Conservation (phyloP, 2,113 vertebrate species). For the Porphyrio hochstetteri region DNA sequence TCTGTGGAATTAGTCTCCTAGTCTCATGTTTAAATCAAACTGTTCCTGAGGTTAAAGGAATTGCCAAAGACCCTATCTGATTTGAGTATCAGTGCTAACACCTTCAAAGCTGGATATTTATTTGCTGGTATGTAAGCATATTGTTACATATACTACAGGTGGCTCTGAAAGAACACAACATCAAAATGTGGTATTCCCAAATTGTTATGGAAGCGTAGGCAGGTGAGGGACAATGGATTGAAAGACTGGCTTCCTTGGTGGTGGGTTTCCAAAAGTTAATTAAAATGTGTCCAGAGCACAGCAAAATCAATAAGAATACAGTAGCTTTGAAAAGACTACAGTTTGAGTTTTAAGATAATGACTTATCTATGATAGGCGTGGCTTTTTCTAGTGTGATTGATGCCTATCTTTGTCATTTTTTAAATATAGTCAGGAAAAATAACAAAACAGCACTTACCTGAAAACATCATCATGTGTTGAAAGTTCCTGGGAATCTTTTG, state of each 20-base stretch:
- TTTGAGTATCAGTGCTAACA: background rate
- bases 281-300: background rate
- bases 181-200: background rate
- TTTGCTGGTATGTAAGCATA: background rate
- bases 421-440: background rate
- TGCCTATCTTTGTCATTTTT: background rate
- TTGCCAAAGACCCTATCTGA: background rate
- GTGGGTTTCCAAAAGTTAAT: background rate
- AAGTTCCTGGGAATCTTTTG: constrained; percentile 79
- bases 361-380: background rate
- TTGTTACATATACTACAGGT: background rate
- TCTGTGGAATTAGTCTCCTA: background rate
- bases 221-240: background rate
- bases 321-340: background rate
- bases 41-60: background rate
- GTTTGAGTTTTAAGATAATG: background rate
- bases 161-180: background rate
- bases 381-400: background rate
- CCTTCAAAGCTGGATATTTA: background rate
- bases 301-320: background rate
- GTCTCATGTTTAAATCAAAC: background rate
- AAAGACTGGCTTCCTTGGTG: background rate
- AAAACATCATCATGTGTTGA: constrained; percentile 90
- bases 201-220: background rate
- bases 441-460: constrained; percentile 75